Percentiles rank a stretch among this genome's conserved stretches.
Evolutionary conservation across 64 coral and sea anemone genomes (phyloP).

Genomic region (Cladopsammia gracilis): DNA sequence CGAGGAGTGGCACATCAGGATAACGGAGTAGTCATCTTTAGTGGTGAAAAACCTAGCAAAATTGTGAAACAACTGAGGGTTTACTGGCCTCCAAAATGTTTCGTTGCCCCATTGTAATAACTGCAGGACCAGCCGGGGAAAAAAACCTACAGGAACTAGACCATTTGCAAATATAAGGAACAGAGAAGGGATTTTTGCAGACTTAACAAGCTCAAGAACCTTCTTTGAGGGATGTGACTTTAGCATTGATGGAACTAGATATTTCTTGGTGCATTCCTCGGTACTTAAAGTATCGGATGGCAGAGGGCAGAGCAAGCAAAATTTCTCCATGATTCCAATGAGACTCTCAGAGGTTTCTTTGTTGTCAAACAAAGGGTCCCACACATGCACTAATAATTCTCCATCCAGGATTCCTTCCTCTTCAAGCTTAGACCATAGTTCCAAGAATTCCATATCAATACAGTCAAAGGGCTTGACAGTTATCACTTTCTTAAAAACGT

Average conservation of each 20-base stretch:
- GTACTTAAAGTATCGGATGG: neutral
- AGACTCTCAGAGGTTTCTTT: neutral
- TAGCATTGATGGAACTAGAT: conserved; percentile 57
- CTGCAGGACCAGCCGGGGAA: neutral
- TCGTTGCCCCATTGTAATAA: no score
- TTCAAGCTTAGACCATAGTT: conserved; percentile 56
- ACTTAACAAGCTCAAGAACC: neutral
- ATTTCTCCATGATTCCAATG: conserved; percentile 65
- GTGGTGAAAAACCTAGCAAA: no score
- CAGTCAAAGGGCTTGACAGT: conserved; percentile 54
- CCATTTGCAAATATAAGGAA: neutral
- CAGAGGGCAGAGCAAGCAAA: conserved; percentile 29
- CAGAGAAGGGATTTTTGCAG: neutral
- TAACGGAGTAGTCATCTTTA: no score
- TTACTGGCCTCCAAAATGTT: no score
- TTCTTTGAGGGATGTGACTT: neutral
- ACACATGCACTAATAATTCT: conserved; percentile 37
- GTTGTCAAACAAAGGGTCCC: conserved; percentile 9
- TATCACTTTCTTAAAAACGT: conserved; percentile 63
- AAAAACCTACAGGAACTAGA: neutral
- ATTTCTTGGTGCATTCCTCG: neutral
- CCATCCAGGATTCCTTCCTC: conserved; percentile 9
- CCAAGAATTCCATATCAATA: neutral
- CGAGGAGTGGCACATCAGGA: no score
- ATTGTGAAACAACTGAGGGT: no score